Conservation (phyloP, 2,888 invertebrate species). For the Baccha elongata region DNA sequence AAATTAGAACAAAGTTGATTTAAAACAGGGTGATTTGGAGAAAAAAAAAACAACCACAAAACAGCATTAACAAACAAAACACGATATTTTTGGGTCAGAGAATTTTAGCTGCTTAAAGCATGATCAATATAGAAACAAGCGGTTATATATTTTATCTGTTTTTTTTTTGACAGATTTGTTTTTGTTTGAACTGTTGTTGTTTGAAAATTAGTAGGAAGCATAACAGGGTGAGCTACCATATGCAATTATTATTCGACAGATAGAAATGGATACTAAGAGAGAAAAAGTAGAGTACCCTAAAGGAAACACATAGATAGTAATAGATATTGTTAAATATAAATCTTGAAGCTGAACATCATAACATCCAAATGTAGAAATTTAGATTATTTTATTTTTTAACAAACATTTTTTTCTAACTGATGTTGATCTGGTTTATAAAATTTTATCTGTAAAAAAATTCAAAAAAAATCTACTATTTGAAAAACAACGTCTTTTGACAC, state of each 20-base stretch:
- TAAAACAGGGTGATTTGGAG: not conserved
- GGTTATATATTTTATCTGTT: constrained; percentile 12
- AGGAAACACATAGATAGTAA: constrained; percentile 33
- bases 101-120: constrained; percentile 55
- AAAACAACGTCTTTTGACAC: constrained; percentile 20
- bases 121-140: constrained; percentile 43
- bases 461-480: not conserved
- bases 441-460: constrained; percentile 12
- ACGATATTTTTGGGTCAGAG: constrained; percentile 36
- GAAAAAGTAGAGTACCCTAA: constrained; percentile 31
- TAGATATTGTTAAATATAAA: constrained; percentile 18
- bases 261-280: constrained; percentile 47
- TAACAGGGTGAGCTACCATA: constrained; percentile 28
- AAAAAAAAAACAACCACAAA: constrained; percentile 65
- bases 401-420: not conserved
- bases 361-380: constrained; percentile 81
- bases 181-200: not conserved
- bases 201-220: constrained; percentile 51
- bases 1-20: constrained; percentile 32
- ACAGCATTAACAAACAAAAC: constrained; percentile 52
- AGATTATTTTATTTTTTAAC: constrained; percentile 58
- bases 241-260: constrained; percentile 41
- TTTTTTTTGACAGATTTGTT: constrained; percentile 27
- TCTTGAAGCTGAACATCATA: constrained; percentile 80
- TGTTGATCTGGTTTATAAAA: not conserved